Conservation (phyloP, 2,888 invertebrate species). For the Ametastegia equiseti region DNA sequence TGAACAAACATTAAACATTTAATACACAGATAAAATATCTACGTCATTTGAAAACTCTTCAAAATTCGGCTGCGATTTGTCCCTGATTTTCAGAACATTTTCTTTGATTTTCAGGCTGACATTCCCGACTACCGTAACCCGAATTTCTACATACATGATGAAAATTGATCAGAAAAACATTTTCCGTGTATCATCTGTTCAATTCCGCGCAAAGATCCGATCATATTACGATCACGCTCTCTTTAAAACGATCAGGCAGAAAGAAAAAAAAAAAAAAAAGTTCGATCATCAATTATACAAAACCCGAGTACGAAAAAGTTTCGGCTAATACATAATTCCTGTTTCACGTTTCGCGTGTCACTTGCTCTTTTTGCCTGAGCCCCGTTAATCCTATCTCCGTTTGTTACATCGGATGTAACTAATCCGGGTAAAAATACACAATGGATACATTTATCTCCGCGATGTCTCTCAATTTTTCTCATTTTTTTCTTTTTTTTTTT, state of each 20-base stretch:
- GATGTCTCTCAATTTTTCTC: not conserved
- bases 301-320: not conserved
- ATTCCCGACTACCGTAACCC: slow-evolving; percentile 59
- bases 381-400: not conserved
- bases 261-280: too few species aligned
- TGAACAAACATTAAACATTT: too few species aligned
- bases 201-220: not conserved
- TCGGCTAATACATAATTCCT: not conserved
- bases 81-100: slow-evolving; percentile 54
- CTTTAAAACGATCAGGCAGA: too few species aligned
- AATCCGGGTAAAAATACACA: not conserved
- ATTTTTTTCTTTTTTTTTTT: not conserved
- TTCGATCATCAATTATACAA: not conserved
- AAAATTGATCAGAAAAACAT: not conserved
- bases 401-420: not conserved
- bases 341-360: not conserved
- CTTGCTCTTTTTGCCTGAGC: not conserved
- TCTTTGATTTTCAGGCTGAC: slow-evolving; percentile 58
- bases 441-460: not conserved
- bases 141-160: slow-evolving; percentile 50
- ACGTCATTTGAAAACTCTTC: slow-evolving; percentile 57
- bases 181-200: not conserved
- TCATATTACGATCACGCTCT: not conserved
- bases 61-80: slow-evolving; percentile 55
- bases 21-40: too few species aligned